Conservation (phyloP, 35 echinoderm and acorn worm genomes). For the Strongylocentrotus purpuratus region DNA sequence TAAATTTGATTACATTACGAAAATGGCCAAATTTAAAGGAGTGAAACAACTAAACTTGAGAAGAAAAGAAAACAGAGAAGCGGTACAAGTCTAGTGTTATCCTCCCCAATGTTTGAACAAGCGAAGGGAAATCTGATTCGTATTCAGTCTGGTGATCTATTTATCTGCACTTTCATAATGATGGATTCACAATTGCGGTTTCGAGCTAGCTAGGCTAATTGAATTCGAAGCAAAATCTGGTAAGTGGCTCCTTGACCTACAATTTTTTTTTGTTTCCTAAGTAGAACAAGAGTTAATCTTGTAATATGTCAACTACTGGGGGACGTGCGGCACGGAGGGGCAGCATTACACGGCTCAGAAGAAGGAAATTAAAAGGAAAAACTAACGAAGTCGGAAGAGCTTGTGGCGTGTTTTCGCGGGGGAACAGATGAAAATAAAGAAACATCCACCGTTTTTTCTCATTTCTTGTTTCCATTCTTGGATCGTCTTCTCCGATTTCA, state of each 20-base stretch:
- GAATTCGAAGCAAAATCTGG: not conserved
- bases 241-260: not conserved
- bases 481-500: not conserved
- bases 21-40: no score
- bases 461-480: not conserved
- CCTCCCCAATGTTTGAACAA: not conserved
- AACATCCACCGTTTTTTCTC: not conserved
- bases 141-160: not conserved
- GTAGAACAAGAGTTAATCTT: slow-evolving; percentile 18
- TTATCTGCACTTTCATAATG: not conserved
- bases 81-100: not conserved
- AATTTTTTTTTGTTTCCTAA: not conserved
- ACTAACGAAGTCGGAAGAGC: slow-evolving; percentile 26
- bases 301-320: not conserved
- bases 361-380: not conserved
- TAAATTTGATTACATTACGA: no score
- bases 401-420: slow-evolving; percentile 1
- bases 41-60: no score
- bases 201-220: not conserved
- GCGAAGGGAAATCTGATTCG: not conserved
- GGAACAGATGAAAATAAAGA: not conserved
- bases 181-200: not conserved
- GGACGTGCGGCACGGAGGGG: not conserved
- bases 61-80: no score
- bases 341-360: not conserved